Percentiles rank a stretch among this genome's conserved stretches.
phyloP scores from a whole-genome alignment of 2,888 invertebrate genomes.

The Furcula furcula region DNA sequence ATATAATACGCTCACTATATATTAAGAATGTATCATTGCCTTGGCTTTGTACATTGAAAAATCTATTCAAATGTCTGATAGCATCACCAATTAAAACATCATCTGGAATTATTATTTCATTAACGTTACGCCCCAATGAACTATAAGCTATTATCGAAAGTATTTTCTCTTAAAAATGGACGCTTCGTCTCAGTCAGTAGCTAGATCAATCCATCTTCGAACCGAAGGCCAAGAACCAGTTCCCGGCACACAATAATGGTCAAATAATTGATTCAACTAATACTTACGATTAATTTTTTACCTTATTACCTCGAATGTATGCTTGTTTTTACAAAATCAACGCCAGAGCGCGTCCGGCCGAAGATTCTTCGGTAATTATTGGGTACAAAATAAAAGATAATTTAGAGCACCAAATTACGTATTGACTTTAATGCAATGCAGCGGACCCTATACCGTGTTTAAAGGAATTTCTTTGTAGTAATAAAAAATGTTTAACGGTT shows the following conservation, averaged over 20 bases:
- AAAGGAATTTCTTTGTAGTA: background rate
- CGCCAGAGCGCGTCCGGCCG: constrained; percentile 31
- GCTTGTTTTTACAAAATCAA: constrained; percentile 34
- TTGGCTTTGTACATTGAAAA: too few species aligned
- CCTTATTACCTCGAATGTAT: constrained; percentile 38
- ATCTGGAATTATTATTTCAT: too few species aligned
- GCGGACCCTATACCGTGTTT: background rate
- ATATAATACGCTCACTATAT: too few species aligned
- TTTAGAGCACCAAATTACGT: constrained; percentile 48
- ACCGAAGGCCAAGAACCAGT: constrained; percentile 44
- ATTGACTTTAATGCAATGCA: constrained; percentile 25
- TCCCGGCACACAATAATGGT: constrained; percentile 40
- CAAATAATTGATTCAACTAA: constrained; percentile 58
- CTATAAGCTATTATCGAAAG: constrained; percentile 27
- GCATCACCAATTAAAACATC: too few species aligned
- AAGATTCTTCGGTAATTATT: constrained; percentile 58
- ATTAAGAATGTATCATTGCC: too few species aligned
- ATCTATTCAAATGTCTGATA: too few species aligned
- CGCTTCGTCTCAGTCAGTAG: constrained; percentile 26
- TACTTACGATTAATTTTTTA: constrained; percentile 48
- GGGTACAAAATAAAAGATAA: constrained; percentile 54
- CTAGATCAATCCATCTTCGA: constrained; percentile 28
- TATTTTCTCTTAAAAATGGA: constrained; percentile 27
- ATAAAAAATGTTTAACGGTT: too few species aligned
- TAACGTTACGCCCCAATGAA: too few species aligned